These are phyloP conservation scores for Choreutis nemorana DNA, from an alignment of 2,888 invertebrate genomes.

Conservation along the genomic window DNA sequence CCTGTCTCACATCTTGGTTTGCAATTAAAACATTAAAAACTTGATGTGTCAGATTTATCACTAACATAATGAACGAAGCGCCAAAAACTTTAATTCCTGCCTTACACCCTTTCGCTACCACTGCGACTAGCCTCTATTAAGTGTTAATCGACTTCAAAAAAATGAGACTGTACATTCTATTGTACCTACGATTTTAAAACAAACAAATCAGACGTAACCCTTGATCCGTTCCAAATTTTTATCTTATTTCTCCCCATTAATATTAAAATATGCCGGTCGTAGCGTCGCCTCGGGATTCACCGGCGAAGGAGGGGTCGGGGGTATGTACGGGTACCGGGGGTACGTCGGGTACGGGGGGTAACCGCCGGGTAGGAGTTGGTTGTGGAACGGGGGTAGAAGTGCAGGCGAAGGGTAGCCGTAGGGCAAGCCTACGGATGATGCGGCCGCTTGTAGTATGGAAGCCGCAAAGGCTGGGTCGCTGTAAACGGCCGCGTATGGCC, in stretches of 20 bases:
- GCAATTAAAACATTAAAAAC: too few relatives aligned
- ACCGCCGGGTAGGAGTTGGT: conserved; percentile 66
- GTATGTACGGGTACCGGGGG: conserved; percentile 63
- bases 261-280: conserved; percentile 60
- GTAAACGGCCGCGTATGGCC: conserved; percentile 95
- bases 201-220: too few relatives aligned
- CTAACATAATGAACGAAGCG: too few relatives aligned
- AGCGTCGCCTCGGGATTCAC: conserved; percentile 42
- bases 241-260: conserved; percentile 54
- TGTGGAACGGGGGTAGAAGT: conserved; percentile 62
- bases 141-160: too few relatives aligned
- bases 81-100: too few relatives aligned
- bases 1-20: too few relatives aligned
- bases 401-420: conserved; percentile 69
- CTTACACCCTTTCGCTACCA: too few relatives aligned
- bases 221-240: too few relatives aligned
- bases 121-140: too few relatives aligned
- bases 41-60: too few relatives aligned
- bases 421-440: conserved; percentile 73
- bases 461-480: conserved; percentile 94
- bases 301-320: conserved; percentile 54
- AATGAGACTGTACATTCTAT: too few relatives aligned
- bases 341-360: conserved; percentile 68
- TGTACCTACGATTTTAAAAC: too few relatives aligned
- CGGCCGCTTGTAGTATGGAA: conserved; percentile 89